These are phyloP conservation scores for Aporophyla lueneburgensis DNA, from an alignment of 2,888 invertebrate species.

Conservation along the genomic window DNA sequence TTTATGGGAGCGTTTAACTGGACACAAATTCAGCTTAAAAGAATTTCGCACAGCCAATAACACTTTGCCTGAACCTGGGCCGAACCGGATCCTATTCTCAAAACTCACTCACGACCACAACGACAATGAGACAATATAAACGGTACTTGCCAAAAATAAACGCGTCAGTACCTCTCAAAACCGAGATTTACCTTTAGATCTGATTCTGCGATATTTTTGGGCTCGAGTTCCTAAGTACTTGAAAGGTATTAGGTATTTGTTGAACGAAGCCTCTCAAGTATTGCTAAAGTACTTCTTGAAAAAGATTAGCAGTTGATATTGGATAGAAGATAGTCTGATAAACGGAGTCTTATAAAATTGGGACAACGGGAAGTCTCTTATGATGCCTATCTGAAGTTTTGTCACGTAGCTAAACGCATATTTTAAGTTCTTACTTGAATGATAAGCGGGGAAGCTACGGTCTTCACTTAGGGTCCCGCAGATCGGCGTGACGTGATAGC, in stretches of 20 bases:
- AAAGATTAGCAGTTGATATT: slow-evolving; percentile 31
- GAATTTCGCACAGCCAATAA: neutral
- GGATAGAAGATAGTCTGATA: slow-evolving; percentile 8
- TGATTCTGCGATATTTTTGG: slow-evolving; percentile 48
- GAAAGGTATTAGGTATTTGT: slow-evolving; percentile 36
- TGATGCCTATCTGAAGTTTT: neutral
- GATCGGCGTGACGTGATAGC: no score
- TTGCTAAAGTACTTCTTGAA: slow-evolving; percentile 16
- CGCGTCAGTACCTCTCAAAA: slow-evolving; percentile 19
- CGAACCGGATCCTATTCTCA: neutral
- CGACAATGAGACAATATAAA: neutral
- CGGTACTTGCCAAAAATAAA: slow-evolving; percentile 33
- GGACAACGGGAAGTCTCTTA: neutral
- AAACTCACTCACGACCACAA: neutral
- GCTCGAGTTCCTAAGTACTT: slow-evolving; percentile 20
- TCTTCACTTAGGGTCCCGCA: no score
- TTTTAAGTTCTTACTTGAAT: neutral
- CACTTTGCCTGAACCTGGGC: neutral
- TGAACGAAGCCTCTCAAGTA: slow-evolving; percentile 36
- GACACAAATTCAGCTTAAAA: neutral
- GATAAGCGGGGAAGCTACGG: neutral
- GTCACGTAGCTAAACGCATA: neutral
- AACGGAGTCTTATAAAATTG: neutral
- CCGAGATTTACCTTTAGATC: slow-evolving; percentile 40
- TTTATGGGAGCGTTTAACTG: neutral